A percentile compares a stretch with the other conserved stretches of the same genome.
These are phyloP conservation scores for Schizotus pectinicornis DNA, from an alignment of 2,888 invertebrate genomes.

Conservation along the genomic window DNA sequence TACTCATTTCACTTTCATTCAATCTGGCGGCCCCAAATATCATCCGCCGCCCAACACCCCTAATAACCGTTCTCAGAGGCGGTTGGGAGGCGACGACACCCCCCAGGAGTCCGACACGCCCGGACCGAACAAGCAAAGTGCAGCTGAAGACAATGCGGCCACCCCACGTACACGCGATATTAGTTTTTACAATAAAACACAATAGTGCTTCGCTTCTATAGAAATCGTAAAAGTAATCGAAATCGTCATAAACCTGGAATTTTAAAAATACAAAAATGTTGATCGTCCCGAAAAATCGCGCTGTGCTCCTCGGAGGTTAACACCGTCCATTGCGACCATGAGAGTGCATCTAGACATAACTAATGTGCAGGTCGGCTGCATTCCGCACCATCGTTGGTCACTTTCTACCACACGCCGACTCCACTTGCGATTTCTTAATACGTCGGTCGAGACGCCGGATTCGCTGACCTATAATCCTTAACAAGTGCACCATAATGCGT, in stretches of 20 bases:
- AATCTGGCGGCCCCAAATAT: slow-evolving; percentile 39
- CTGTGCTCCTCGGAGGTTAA: slow-evolving; percentile 6
- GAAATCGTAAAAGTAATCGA: too few species aligned
- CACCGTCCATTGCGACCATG: slow-evolving; percentile 16
- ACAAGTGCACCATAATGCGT: slow-evolving; percentile 30
- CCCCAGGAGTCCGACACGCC: too few species aligned
- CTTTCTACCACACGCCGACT: slow-evolving; percentile 14
- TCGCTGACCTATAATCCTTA: slow-evolving; percentile 35
- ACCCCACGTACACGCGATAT: too few species aligned
- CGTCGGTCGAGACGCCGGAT: slow-evolving; percentile 26
- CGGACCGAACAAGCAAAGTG: too few species aligned
- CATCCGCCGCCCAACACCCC: not conserved
- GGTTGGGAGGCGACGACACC: too few species aligned
- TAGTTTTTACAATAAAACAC: too few species aligned
- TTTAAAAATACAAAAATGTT: not conserved
- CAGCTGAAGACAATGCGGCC: too few species aligned
- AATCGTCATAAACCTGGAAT: too few species aligned
- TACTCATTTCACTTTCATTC: slow-evolving; percentile 58
- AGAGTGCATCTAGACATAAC: slow-evolving; percentile 2
- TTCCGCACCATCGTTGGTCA: slow-evolving; percentile 31
- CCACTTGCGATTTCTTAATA: slow-evolving; percentile 25
- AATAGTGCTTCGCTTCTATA: too few species aligned
- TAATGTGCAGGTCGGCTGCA: slow-evolving; percentile 41
- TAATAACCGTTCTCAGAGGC: too few species aligned
- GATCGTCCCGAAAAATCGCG: slow-evolving; percentile 2